Evolutionary conservation across 2,888 invertebrate species (phyloP).

Genomic region (Nemotelus nigrinus): DNA sequence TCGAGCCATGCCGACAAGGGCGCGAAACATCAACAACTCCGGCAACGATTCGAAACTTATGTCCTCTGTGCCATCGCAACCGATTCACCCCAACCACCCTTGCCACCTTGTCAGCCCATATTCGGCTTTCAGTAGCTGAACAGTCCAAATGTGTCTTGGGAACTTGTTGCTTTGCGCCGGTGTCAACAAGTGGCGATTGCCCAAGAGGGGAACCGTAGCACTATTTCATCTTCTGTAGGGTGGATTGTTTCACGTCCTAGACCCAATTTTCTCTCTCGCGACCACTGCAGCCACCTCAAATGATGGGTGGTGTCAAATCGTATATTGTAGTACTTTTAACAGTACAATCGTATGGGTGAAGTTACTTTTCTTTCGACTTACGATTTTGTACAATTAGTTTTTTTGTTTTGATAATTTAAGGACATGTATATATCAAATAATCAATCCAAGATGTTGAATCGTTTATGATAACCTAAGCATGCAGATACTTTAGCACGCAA

Average conservation of each 20-base stretch:
- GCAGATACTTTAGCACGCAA: too few relatives aligned
- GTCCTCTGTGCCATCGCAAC: slow-evolving; percentile 28
- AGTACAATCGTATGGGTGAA: too few relatives aligned
- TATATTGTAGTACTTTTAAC: too few relatives aligned
- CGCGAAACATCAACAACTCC: slow-evolving; percentile 45
- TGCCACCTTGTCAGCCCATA: neutral
- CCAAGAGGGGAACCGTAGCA: slow-evolving; percentile 7
- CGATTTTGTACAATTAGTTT: too few relatives aligned
- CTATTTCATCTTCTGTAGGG: slow-evolving; percentile 22
- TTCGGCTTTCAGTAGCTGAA: neutral
- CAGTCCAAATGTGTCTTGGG: slow-evolving; percentile 28
- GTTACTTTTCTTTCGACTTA: too few relatives aligned
- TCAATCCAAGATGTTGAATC: too few relatives aligned
- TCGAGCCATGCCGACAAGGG: slow-evolving; percentile 32
- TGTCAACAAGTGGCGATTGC: slow-evolving; percentile 43
- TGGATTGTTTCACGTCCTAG: slow-evolving; percentile 30
- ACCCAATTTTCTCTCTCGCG: slow-evolving; percentile 36
- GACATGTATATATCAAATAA: too few relatives aligned
- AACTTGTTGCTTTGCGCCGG: slow-evolving; percentile 44
- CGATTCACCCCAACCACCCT: slow-evolving; percentile 24
- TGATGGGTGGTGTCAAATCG: too few relatives aligned
- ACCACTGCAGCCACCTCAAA: neutral
- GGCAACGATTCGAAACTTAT: slow-evolving; percentile 47
- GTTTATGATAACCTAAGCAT: too few relatives aligned
- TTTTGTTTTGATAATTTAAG: too few relatives aligned